Evolutionary conservation across 2,113 vertebrate species (phyloP), one percentile per base, ranked within the genome.

Genomic region (Pterocles gutturalis): DNA sequence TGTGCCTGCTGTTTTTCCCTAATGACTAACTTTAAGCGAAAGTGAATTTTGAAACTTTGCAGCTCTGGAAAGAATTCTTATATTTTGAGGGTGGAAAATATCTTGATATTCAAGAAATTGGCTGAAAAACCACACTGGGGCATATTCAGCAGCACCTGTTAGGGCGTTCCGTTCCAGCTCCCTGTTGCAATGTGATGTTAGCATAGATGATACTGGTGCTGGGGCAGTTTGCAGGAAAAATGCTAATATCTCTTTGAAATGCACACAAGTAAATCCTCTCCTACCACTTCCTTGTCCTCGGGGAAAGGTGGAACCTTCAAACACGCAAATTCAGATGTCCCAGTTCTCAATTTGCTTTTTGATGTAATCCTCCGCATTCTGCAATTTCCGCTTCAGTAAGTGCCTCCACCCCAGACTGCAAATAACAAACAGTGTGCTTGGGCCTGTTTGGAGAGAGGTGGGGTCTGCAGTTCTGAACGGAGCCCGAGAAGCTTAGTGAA

Each of bases 181-280:
- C 19, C 3, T 2, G 69, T 83, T 78, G 8, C 79, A 70, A 1
- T 0, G 12, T 76, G 57, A 2, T 69, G 48, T 75, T 82, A 87
- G 62, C 36, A 14, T 22, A 33, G 72, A 33, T 95, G 82, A 64
- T 72, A 21, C 45, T 69, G 71, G 62, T 66, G 89, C 83, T 1
- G 9, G 71, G 79, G 87, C 90, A 93, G 49, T 73, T 90, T 82
- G 87, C 84, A 95, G 76, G 90, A 49, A 83, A 91, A 93, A 95
- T 96, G 92, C 82, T 94, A 93, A 94, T 95, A 88, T 46, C 67
- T 93, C 92, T 97, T 94, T 96, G 96, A 96, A 96, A 88, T 95
- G 85, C 83, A 81, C 29, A 31, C 71, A 92, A 89, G 85, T 93
- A 95, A 95, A 95, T 96, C 83, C 60, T 97, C 26, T 55, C 67